Evolutionary conservation across 2,888 invertebrate genomes (phyloP).

Genomic region (Drosophila rellima): DNA sequence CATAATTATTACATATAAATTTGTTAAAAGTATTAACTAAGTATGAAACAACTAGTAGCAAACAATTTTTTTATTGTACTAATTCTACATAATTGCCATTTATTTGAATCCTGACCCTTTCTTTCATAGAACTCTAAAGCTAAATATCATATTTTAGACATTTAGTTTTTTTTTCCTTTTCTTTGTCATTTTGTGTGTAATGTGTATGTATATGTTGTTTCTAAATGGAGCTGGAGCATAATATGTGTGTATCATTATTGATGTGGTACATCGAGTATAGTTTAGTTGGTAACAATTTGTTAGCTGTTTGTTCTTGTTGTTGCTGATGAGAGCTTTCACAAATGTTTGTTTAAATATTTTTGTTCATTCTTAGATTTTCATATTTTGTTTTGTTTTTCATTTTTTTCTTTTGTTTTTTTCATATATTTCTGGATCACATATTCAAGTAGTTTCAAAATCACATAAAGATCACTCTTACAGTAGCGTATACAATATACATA

Average conservation of each 20-base stretch:
- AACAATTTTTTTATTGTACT: conserved; percentile 64
- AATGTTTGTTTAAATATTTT: conserved; percentile 58
- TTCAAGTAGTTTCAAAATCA: conserved; percentile 83
- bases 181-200: conserved; percentile 29
- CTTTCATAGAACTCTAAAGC: conserved; percentile 55
- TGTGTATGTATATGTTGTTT: conserved; percentile 43
- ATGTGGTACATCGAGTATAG: conserved; percentile 65
- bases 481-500: conserved; percentile 82
- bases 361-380: conserved; percentile 43
- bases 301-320: conserved; percentile 34
- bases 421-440: conserved; percentile 79
- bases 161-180: conserved; percentile 42
- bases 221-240: conserved; percentile 76
- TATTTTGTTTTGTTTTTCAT: conserved; percentile 16
- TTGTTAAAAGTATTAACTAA: conserved; percentile 60
- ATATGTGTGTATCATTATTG: conserved; percentile 32
- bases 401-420: conserved; percentile 41
- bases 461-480: conserved; percentile 82
- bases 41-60: conserved; percentile 74
- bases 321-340: conserved; percentile 57
- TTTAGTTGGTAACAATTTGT: conserved; percentile 62
- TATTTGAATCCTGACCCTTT: conserved; percentile 33
- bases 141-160: conserved; percentile 74
- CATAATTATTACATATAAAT: conserved; percentile 41
- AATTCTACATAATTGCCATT: conserved; percentile 68